Conservation (phyloP, 2,797 vertebrate genomes). For the Ambastaia sidthimunki region DNA sequence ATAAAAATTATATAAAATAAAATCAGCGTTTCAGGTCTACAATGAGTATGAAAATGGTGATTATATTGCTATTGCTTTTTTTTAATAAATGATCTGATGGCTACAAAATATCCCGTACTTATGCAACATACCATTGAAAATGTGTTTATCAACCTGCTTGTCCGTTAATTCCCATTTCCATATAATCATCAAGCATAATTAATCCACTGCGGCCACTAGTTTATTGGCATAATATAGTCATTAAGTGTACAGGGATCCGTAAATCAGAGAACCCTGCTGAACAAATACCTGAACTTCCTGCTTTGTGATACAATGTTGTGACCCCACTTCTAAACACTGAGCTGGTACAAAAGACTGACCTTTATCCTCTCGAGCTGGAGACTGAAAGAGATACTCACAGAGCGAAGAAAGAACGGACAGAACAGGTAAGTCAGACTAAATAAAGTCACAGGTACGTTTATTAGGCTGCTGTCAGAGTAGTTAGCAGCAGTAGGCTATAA, state of each 20-base stretch:
- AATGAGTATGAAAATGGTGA: no score
- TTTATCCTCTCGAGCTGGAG: no score
- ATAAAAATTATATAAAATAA: no score
- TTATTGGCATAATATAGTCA: neutral
- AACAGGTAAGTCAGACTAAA: constrained; percentile 22
- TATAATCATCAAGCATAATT: neutral
- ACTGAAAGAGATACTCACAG: no score
- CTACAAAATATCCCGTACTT: no score
- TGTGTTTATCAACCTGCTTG: neutral
- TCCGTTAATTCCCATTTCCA: neutral
- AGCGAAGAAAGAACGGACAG: neutral
- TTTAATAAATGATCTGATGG: no score
- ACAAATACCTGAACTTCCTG: neutral
- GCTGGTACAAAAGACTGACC: no score
- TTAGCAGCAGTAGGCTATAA: constrained; percentile 61
- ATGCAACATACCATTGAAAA: neutral
- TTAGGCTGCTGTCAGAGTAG: constrained; percentile 59
- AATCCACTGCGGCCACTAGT: neutral
- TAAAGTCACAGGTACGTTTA: constrained; percentile 54
- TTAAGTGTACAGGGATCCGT: neutral
- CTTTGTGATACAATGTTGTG: no score
- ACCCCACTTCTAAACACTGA: no score
- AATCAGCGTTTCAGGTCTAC: no score
- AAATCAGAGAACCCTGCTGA: constrained; percentile 25
- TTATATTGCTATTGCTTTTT: no score